Conservation (phyloP, 2,888 invertebrate species). For the Phoronis australis region DNA sequence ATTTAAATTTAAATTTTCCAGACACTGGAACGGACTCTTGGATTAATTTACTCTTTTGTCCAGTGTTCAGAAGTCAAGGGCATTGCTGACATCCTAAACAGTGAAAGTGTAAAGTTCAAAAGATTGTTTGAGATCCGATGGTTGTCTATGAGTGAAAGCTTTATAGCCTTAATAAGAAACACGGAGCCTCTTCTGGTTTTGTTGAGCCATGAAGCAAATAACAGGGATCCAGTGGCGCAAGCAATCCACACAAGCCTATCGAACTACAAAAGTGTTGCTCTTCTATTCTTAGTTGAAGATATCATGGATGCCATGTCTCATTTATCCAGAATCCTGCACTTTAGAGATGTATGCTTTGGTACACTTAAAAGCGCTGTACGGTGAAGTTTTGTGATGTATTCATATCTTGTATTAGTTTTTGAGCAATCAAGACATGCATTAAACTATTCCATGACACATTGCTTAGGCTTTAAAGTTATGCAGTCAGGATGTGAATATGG, state of each 20-base stretch:
- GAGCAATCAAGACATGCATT: too few species aligned
- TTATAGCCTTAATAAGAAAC: neutral
- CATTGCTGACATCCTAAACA: neutral
- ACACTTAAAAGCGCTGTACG: too few species aligned
- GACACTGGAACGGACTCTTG: neutral
- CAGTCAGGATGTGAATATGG: too few species aligned
- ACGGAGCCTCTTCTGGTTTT: neutral
- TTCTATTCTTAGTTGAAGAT: neutral
- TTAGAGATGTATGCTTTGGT: too few species aligned
- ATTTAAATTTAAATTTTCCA: too few species aligned
- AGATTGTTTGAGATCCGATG: neutral
- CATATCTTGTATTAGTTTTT: too few species aligned
- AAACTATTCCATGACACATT: too few species aligned
- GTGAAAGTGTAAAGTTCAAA: neutral
- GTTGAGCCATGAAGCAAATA: neutral
- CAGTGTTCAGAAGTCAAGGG: neutral
- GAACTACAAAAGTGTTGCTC: neutral
- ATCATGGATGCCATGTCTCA: neutral
- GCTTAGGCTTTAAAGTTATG: too few species aligned
- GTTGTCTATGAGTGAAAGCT: neutral
- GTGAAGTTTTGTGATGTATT: too few species aligned
- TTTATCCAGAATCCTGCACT: neutral
- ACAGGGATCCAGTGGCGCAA: neutral
- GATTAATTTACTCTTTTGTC: neutral
- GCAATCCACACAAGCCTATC: neutral